Conservation (phyloP, 1,140 invertebrate species). For the Drosophila erecta region DNA sequence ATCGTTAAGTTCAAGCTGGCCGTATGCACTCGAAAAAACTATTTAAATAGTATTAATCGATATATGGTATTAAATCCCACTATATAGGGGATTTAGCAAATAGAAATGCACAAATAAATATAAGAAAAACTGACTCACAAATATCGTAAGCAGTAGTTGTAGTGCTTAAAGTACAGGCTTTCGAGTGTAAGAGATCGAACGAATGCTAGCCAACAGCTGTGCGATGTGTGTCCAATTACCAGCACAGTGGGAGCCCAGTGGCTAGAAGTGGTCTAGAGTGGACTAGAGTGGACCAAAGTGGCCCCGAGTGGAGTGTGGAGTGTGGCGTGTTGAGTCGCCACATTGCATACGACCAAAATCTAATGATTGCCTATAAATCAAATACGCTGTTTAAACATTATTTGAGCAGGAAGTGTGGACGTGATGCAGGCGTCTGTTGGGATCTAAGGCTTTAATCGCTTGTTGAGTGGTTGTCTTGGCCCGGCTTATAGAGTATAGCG, state of each 20-base stretch:
- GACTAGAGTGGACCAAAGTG: conserved; percentile 12
- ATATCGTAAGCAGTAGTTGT: neutral
- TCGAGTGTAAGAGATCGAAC: conserved; percentile 19
- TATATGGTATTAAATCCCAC: no score
- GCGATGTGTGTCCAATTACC: conserved; percentile 73
- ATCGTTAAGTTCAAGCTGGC: conserved; percentile 5
- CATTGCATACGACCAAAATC: conserved; percentile 68
- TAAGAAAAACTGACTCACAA: no score
- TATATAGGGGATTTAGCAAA: no score
- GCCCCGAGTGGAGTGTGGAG: conserved; percentile 26
- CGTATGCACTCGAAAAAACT: conserved; percentile 5
- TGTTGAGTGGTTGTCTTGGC: conserved; percentile 42
- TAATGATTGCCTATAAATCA: conserved; percentile 82
- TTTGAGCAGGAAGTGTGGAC: conserved; percentile 82
- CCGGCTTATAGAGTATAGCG: conserved; percentile 2
- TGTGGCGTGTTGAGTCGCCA: conserved; percentile 40
- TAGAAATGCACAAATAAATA: no score
- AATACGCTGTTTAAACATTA: conserved; percentile 79
- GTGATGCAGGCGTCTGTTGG: conserved; percentile 65
- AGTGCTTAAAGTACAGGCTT: neutral
- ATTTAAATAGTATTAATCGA: neutral
- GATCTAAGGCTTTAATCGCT: conserved; percentile 69
- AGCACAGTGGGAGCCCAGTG: conserved; percentile 70
- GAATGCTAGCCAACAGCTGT: conserved; percentile 56
- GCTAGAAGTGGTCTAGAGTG: conserved; percentile 27